Evolutionary conservation across 35 echinoderm and acorn worm genomes (phyloP).

Genomic region (Heliocidaris erythrogramma): DNA sequence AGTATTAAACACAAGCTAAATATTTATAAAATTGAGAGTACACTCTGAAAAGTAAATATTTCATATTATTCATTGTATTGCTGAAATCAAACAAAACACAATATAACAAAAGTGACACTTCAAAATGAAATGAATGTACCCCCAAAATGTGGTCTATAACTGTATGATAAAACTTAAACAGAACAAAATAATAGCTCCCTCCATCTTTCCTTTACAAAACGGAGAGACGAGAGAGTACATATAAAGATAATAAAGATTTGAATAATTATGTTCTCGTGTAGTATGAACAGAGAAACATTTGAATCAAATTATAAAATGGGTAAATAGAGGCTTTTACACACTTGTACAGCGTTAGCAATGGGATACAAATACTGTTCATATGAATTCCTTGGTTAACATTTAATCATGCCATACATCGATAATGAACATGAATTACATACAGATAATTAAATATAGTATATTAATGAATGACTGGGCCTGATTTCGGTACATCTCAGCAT

Average conservation of each 20-base stretch:
- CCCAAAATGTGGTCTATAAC: neutral
- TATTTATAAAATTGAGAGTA: neutral
- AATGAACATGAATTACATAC: neutral
- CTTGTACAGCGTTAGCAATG: neutral
- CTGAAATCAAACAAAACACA: neutral
- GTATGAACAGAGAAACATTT: too few species aligned
- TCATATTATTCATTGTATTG: constrained; percentile 4
- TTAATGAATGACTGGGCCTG: neutral
- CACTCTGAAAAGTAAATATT: neutral
- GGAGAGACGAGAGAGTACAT: neutral
- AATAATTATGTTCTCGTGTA: too few species aligned
- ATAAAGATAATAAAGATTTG: too few species aligned
- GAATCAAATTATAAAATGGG: neutral
- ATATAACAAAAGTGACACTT: neutral
- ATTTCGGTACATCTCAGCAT: neutral
- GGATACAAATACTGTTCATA: neutral
- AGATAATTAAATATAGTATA: neutral
- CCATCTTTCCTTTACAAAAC: neutral
- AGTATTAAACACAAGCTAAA: neutral
- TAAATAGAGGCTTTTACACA: neutral
- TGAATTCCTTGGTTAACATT: neutral
- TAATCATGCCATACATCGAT: neutral
- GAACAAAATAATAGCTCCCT: neutral
- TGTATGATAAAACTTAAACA: neutral
- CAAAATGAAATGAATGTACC: neutral